Conservation (phyloP, 2,113 vertebrate species). For the Xerus inauris region DNA sequence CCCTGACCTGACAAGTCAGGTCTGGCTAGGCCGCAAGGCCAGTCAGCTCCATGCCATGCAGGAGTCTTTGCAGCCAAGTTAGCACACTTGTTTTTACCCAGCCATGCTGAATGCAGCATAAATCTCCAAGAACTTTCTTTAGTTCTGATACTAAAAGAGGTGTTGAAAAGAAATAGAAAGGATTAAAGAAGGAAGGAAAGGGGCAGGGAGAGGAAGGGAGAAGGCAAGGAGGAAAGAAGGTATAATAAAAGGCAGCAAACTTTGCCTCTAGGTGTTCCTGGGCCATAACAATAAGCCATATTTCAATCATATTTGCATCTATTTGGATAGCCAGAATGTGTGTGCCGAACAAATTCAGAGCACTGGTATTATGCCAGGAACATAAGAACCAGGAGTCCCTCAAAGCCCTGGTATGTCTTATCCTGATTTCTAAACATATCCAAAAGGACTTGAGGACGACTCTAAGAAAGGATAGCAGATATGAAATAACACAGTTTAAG, state of each 20-base stretch:
- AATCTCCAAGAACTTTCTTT: constrained; percentile 31
- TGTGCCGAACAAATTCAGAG: neutral
- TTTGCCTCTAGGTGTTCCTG: neutral
- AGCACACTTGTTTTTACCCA: neutral
- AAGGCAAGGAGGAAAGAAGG: too few relatives aligned
- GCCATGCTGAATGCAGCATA: neutral
- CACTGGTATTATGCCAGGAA: neutral
- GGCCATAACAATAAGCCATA: neutral
- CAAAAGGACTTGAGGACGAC: constrained; percentile 26
- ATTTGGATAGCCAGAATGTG: neutral
- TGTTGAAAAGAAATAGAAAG: neutral
- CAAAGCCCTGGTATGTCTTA: neutral
- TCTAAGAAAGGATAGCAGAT: neutral
- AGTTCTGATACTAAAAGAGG: neutral
- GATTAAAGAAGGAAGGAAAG: neutral
- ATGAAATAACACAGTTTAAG: neutral
- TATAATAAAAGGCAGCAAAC: neutral
- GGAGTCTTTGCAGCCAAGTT: neutral
- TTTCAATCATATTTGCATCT: constrained; percentile 12
- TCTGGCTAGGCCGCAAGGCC: neutral
- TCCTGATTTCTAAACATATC: constrained; percentile 37
- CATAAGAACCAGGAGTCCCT: neutral
- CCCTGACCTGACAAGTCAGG: constrained; percentile 51
- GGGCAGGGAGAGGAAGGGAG: too few relatives aligned
- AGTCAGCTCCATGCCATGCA: neutral